These are phyloP conservation scores for Coreius guichenoti DNA, from an alignment of 2,797 vertebrate genomes.

Conservation along the genomic window DNA sequence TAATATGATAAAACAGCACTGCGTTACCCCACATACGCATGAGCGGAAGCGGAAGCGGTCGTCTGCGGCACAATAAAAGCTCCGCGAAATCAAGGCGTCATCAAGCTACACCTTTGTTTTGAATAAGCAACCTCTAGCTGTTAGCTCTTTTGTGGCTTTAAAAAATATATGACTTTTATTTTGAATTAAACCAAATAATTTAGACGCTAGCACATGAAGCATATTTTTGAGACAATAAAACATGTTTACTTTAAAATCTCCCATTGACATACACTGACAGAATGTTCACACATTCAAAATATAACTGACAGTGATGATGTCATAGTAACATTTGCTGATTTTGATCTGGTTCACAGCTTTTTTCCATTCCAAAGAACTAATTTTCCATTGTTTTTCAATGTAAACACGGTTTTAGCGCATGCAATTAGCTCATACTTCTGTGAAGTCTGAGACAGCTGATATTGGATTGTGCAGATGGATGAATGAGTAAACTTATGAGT, in stretches of 20 bases:
- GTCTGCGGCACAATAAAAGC: too few relatives aligned
- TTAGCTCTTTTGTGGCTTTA: too few relatives aligned
- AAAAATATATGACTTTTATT: neutral
- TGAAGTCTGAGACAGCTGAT: neutral
- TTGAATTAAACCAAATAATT: neutral
- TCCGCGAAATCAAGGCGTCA: too few relatives aligned
- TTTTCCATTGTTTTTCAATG: neutral
- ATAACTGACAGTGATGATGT: neutral
- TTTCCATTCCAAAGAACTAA: too few relatives aligned
- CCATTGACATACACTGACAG: neutral
- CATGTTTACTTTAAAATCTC: neutral
- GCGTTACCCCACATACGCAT: too few relatives aligned
- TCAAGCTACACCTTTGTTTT: too few relatives aligned
- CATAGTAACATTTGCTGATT: neutral
- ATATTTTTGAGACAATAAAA: neutral
- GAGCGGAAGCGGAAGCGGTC: too few relatives aligned
- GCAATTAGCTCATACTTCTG: neutral
- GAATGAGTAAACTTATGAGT: too few relatives aligned
- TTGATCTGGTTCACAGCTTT: too few relatives aligned
- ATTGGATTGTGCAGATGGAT: neutral
- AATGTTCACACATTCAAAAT: neutral
- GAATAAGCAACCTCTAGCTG: too few relatives aligned
- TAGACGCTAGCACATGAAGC: neutral
- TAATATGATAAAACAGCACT: too few relatives aligned
- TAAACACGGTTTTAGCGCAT: neutral